Percentiles rank a stretch among this genome's conserved stretches.
phyloP scores from a whole-genome alignment of 2,888 invertebrate genomes.

The Pseudococcus longispinus region DNA sequence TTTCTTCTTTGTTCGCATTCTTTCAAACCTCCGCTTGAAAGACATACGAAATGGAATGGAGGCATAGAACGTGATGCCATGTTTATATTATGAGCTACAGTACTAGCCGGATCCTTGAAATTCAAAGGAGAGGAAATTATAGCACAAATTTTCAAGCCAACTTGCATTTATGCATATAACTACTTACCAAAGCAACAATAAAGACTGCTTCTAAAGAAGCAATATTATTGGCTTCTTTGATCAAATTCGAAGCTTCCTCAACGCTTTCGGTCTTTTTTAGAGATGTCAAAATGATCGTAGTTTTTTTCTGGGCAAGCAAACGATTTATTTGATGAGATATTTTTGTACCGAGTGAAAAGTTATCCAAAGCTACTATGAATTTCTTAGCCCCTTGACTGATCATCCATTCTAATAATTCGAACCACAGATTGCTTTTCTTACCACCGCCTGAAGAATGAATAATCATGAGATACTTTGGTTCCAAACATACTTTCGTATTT shows the following conservation, averaged over 20 bases:
- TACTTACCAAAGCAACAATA: constrained; percentile 37
- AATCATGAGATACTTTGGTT: too few relatives aligned
- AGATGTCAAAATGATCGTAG: constrained; percentile 47
- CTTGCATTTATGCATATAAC: background rate
- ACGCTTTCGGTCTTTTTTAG: constrained; percentile 33
- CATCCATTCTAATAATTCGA: constrained; percentile 57
- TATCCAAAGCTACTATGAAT: constrained; percentile 53
- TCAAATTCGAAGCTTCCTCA: constrained; percentile 10
- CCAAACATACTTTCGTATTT: too few relatives aligned
- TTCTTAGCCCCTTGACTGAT: constrained; percentile 55
- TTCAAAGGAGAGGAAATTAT: background rate
- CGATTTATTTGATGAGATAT: constrained; percentile 57
- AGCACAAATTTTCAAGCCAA: background rate
- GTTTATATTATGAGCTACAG: constrained; percentile 21
- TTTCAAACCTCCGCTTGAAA: constrained; percentile 41
- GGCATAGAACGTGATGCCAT: background rate
- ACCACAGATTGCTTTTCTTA: constrained; percentile 52
- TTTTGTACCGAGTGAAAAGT: constrained; percentile 48
- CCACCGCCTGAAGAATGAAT: background rate
- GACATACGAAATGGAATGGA: constrained; percentile 22
- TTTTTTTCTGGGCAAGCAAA: constrained; percentile 51
- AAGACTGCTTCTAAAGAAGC: constrained; percentile 52
- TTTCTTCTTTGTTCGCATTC: constrained; percentile 43
- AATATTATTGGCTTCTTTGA: constrained; percentile 49
- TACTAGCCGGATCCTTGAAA: background rate